A percentile compares a stretch with the other conserved stretches of the same genome.
Conservation (phyloP, 2,797 vertebrate genomes). For the Sebastes paucispinis region DNA sequence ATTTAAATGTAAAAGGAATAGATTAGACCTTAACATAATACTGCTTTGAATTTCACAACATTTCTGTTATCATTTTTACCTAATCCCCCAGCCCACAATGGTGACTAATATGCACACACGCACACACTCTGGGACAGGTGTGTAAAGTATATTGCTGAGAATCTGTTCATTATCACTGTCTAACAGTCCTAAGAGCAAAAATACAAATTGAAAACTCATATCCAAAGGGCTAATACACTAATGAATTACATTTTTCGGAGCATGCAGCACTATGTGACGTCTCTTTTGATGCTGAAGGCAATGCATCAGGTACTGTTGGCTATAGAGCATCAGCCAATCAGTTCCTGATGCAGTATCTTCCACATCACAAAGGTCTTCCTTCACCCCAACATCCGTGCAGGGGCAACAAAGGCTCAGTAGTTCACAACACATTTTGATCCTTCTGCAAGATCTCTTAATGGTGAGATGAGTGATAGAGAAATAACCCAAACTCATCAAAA, state of each 20-base stretch:
- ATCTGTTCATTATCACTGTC: constrained; percentile 5
- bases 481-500: constrained; percentile 40
- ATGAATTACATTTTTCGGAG: background rate
- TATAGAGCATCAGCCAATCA: constrained; percentile 93
- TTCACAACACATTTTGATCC: constrained; percentile 17
- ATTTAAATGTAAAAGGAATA: constrained; percentile 52
- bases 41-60: constrained; percentile 45
- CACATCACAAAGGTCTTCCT: constrained; percentile 89
- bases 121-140: background rate
- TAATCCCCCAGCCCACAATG: constrained; percentile 38
- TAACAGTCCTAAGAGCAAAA: background rate
- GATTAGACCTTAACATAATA: constrained; percentile 34
- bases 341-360: constrained; percentile 99
- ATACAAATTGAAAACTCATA: background rate
- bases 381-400: constrained; percentile 19
- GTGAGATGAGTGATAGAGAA: constrained; percentile 25
- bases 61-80: constrained; percentile 39
- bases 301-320: constrained; percentile 99
- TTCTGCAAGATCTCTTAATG: background rate
- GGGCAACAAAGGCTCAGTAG: constrained; percentile 6
- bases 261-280: constrained; percentile 34
- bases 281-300: constrained; percentile 94
- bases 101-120: constrained; percentile 20
- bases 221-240: background rate
- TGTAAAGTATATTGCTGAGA: background rate